Evolutionary conservation across 2,888 invertebrate species (phyloP).

Genomic region (Mechanitis messenoides): DNA sequence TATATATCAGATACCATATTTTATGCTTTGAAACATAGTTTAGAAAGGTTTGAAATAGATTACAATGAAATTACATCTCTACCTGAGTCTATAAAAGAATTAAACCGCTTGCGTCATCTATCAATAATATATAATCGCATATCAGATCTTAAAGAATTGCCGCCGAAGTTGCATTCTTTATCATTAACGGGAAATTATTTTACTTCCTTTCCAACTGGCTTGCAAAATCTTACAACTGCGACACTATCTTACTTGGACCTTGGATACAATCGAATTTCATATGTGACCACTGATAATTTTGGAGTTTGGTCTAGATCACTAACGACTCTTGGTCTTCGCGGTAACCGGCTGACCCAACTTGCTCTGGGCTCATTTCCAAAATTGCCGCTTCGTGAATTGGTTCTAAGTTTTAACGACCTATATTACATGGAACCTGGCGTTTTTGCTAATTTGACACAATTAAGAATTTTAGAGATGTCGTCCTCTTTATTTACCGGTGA

Average conservation of each 20-base stretch:
- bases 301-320: conserved; percentile 83
- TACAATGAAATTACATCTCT: conserved; percentile 80
- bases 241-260: conserved; percentile 82
- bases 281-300: conserved; percentile 81
- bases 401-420: conserved; percentile 90
- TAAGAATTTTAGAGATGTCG: conserved; percentile 88
- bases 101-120: conserved; percentile 81
- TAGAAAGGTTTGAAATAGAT: conserved; percentile 86
- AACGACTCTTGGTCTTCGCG: conserved; percentile 83
- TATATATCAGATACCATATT: conserved; percentile 81
- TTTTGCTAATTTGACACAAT: conserved; percentile 81
- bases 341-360: conserved; percentile 83
- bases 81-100: conserved; percentile 77
- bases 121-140: conserved; percentile 87
- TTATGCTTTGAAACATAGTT: conserved; percentile 78
- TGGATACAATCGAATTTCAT: conserved; percentile 86
- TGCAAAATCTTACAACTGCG: conserved; percentile 79
- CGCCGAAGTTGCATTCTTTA: conserved; percentile 80
- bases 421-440: conserved; percentile 82
- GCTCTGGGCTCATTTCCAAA: conserved; percentile 80
- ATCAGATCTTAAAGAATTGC: conserved; percentile 66
- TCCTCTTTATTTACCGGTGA: conserved; percentile 84
- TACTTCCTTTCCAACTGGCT: conserved; percentile 78
- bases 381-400: conserved; percentile 86
- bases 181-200: conserved; percentile 85